Percentiles rank a stretch among this genome's conserved stretches.
Evolutionary conservation across 2,113 vertebrate genomes (phyloP).

Genomic region (Ceyx cyanopectus): DNA sequence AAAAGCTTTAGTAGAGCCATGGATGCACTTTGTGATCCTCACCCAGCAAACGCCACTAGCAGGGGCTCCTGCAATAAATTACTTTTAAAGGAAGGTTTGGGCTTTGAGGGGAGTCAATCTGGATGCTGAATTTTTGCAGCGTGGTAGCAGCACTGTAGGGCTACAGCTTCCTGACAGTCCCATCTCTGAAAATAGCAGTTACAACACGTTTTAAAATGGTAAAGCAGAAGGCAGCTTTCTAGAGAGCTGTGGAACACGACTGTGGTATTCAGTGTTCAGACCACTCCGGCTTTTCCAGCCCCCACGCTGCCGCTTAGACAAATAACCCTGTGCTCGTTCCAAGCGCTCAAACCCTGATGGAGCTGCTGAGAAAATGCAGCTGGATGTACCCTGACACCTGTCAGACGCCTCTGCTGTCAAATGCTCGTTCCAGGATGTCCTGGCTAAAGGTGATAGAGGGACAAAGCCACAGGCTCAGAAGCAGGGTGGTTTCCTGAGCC

Average conservation of each 20-base stretch:
- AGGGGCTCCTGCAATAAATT: background rate
- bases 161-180: slow-evolving; percentile 1
- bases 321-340: background rate
- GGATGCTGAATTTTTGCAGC: background rate
- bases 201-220: slow-evolving; percentile 16
- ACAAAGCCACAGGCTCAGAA: background rate
- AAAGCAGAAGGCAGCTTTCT: slow-evolving; percentile 50
- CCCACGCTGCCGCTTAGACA: slow-evolving; percentile 5
- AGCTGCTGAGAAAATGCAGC: background rate
- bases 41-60: accelerated
- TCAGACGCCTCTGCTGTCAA: background rate
- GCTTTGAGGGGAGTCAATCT: background rate
- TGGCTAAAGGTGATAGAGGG: background rate
- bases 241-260: slow-evolving; percentile 22
- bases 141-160: background rate
- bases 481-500: background rate
- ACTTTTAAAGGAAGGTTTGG: background rate
- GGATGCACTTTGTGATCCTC: background rate
- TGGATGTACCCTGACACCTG: background rate
- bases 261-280: slow-evolving; percentile 29
- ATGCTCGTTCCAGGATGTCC: background rate
- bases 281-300: slow-evolving; percentile 21
- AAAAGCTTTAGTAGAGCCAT: background rate
- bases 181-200: slow-evolving; percentile 57
- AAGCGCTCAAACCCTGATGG: background rate